phyloP scores from a whole-genome alignment of 2,888 invertebrate genomes.

The Limnephilus auricula region DNA sequence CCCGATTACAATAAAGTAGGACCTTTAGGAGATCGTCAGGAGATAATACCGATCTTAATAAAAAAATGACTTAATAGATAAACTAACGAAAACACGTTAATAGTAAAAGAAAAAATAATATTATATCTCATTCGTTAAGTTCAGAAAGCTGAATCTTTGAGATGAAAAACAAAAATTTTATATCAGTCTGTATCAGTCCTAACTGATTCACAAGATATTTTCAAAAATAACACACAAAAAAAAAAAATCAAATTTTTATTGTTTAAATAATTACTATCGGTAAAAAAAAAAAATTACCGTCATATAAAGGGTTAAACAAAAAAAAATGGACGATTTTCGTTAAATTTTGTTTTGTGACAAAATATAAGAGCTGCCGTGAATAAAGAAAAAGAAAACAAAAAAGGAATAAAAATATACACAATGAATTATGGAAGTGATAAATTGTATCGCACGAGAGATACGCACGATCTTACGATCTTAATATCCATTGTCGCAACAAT shows the following conservation, averaged over 20 bases:
- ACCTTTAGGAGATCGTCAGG: background rate
- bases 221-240: background rate
- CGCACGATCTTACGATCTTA: no score
- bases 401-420: background rate
- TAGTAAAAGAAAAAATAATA: background rate
- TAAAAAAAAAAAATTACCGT: background rate
- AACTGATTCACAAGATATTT: constrained; percentile 2
- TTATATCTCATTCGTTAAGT: background rate
- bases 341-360: background rate
- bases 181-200: constrained; percentile 2
- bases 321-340: background rate
- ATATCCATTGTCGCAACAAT: no score
- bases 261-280: background rate
- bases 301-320: background rate
- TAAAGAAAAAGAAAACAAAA: no score
- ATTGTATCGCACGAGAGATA: background rate
- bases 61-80: background rate
- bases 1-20: background rate
- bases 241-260: background rate
- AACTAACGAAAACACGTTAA: background rate
- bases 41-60: background rate
- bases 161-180: background rate
- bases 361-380: background rate
- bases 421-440: background rate
- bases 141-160: background rate